phyloP scores from a whole-genome alignment of 1,140 invertebrate genomes.

The Babylonia areolata region DNA sequence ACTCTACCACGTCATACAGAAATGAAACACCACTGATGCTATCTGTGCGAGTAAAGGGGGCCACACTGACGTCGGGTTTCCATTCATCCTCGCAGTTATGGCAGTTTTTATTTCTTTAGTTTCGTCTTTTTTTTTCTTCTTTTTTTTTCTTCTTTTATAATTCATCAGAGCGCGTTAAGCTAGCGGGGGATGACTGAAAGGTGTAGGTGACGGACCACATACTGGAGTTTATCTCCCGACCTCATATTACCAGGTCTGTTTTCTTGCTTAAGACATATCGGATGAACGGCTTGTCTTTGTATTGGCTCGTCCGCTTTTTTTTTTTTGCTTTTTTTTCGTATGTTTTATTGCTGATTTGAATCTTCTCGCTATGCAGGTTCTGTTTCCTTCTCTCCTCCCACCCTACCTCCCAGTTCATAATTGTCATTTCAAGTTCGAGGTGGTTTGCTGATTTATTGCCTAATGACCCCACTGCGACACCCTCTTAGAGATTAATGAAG shows the following conservation, averaged over 20 bases:
- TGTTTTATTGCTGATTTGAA: too few relatives aligned
- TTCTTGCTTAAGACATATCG: constrained; percentile 3
- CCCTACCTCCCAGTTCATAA: neutral
- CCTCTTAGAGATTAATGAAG: neutral
- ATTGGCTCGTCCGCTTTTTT: too few relatives aligned
- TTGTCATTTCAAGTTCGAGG: neutral
- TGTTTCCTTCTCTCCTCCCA: neutral
- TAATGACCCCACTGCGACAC: neutral
- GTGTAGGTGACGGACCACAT: neutral
- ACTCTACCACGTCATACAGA: neutral
- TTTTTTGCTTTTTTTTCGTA: too few relatives aligned
- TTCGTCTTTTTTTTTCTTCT: neutral
- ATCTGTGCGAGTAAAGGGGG: constrained; percentile 16
- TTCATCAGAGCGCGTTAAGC: too few relatives aligned
- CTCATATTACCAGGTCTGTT: constrained; percentile 11
- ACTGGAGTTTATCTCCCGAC: constrained; percentile 14
- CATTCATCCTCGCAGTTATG: neutral
- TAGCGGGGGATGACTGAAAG: neutral
- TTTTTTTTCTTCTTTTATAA: too few relatives aligned
- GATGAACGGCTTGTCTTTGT: constrained; percentile 3
- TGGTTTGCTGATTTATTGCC: neutral
- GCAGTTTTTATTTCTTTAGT: neutral
- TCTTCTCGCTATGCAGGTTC: too few relatives aligned
- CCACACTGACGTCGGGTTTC: neutral
- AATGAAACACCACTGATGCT: constrained; percentile 13